A percentile compares a stretch with the other conserved stretches of the same genome.
phyloP scores from a whole-genome alignment of 2,888 invertebrate genomes.

The Empis livida region DNA sequence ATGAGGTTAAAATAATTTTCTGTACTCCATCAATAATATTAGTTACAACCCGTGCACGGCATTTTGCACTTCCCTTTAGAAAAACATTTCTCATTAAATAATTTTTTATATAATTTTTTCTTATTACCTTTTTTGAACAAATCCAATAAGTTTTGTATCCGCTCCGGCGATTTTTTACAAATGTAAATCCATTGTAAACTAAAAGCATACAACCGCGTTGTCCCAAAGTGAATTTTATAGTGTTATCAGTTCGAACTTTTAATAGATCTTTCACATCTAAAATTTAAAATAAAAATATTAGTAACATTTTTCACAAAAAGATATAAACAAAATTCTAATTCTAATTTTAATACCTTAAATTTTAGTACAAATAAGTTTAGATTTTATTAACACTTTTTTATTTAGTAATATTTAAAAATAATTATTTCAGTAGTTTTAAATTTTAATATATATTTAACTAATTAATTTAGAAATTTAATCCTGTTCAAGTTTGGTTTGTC shows the following conservation, averaged over 20 bases:
- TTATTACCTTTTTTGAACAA: constrained; percentile 32
- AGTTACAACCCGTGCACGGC: constrained; percentile 34
- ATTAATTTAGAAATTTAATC: too few relatives aligned
- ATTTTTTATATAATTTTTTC: neutral
- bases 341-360: too few relatives aligned
- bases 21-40: constrained; percentile 31
- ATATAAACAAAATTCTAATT: too few relatives aligned
- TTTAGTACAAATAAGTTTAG: too few relatives aligned
- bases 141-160: constrained; percentile 35
- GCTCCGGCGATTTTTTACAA: constrained; percentile 32
- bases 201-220: constrained; percentile 32
- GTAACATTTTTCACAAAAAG: too few relatives aligned
- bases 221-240: constrained; percentile 23
- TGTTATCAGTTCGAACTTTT: neutral
- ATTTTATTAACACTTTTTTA: too few relatives aligned
- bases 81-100: neutral
- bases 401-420: too few relatives aligned
- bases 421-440: too few relatives aligned
- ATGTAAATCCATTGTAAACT: constrained; percentile 28
- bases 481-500: too few relatives aligned
- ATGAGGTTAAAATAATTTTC: constrained; percentile 30
- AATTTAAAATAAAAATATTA: too few relatives aligned
- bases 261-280: too few relatives aligned
- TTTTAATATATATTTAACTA: too few relatives aligned
- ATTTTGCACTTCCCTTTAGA: constrained; percentile 33